Evolutionary conservation across 2,113 vertebrate genomes (phyloP).

Genomic region (Sebastes schlegelii): DNA sequence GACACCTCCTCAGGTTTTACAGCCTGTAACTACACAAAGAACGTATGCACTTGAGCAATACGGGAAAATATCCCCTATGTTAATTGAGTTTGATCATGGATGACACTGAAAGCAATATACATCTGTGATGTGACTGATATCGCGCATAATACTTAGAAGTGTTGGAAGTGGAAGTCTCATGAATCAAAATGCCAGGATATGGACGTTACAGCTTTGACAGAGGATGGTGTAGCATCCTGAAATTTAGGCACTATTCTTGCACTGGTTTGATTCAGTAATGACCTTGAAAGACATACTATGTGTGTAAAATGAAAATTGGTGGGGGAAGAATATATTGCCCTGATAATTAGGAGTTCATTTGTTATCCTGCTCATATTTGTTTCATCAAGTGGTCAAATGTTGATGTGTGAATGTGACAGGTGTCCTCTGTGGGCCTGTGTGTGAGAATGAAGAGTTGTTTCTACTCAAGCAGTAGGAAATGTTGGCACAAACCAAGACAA

Average conservation of each 20-base stretch:
- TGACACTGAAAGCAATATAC: neutral
- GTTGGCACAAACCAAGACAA: neutral
- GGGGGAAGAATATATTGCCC: neutral
- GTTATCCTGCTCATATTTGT: neutral
- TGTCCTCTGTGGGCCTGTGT: neutral
- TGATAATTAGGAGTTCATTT: neutral
- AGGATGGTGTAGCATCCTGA: neutral
- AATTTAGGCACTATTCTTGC: neutral
- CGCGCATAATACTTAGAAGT: neutral
- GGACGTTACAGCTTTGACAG: neutral
- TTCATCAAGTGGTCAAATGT: conserved; percentile 4
- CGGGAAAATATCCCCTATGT: too few relatives aligned
- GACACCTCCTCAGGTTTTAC: conserved; percentile 44
- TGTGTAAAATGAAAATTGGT: neutral
- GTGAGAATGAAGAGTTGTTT: neutral
- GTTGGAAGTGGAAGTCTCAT: too few relatives aligned
- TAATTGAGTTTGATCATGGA: neutral
- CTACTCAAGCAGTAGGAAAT: neutral
- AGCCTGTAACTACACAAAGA: neutral
- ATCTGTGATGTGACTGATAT: neutral
- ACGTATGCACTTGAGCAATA: too few relatives aligned
- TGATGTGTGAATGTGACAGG: neutral
- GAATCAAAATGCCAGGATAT: neutral
- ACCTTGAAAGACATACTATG: neutral
- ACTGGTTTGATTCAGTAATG: neutral